These are phyloP conservation scores for Aromia moschata DNA, from an alignment of 2,888 invertebrate genomes.

Conservation along the genomic window DNA sequence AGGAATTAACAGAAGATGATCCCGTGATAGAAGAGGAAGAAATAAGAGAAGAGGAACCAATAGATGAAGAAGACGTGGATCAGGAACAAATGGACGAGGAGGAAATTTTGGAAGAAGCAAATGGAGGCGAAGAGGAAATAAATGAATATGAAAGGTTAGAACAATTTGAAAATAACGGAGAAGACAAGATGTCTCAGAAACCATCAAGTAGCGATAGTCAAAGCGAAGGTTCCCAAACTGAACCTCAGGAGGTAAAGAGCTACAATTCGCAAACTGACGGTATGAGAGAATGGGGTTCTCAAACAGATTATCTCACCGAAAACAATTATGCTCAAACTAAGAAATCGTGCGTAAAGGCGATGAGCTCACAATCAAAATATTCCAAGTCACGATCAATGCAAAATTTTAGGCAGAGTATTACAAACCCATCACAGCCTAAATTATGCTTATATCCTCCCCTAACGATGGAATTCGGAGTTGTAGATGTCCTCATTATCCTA, in stretches of 20 bases:
- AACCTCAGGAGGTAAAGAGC: neutral
- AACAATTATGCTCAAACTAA: neutral
- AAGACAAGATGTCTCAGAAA: neutral
- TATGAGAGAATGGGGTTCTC: neutral
- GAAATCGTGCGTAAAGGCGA: neutral
- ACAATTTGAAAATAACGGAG: neutral
- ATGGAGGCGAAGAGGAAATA: neutral
- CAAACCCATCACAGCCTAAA: no score
- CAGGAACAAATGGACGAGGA: neutral
- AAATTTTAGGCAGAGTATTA: no score
- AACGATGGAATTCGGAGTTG: no score
- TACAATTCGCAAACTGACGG: neutral
- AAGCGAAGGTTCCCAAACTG: neutral
- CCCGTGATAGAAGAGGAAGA: neutral
- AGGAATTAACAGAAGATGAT: no score
- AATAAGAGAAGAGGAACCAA: neutral
- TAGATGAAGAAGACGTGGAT: neutral
- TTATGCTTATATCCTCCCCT: no score
- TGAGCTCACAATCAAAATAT: neutral
- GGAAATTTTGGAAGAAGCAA: neutral
- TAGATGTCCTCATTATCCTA: no score
- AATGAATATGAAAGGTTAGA: neutral
- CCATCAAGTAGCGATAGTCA: neutral
- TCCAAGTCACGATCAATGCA: no score
- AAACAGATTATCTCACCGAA: neutral